Evolutionary conservation across 2,888 invertebrate species (phyloP).

Genomic region (Margaritifera margaritifera): DNA sequence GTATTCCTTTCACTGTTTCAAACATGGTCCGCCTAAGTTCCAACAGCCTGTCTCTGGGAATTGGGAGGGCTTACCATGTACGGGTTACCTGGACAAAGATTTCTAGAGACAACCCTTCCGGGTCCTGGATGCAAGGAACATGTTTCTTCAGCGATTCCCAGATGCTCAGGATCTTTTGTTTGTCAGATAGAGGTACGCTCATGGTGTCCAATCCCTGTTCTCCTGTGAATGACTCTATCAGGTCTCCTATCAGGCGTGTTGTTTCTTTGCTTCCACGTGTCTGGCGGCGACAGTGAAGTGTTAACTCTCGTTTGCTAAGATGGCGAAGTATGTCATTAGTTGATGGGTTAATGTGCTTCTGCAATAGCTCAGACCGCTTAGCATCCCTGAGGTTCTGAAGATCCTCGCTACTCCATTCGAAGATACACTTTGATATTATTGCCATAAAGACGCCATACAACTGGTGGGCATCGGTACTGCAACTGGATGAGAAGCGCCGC

Average conservation of each 20-base stretch:
- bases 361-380: slow-evolving; percentile 16
- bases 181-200: slow-evolving; percentile 30
- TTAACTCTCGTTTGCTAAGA: slow-evolving; percentile 25
- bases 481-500: slow-evolving; percentile 27
- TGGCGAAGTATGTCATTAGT: slow-evolving; percentile 3
- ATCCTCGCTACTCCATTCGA: slow-evolving; percentile 35
- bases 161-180: slow-evolving; percentile 8
- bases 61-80: too few relatives aligned
- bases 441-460: slow-evolving; percentile 44
- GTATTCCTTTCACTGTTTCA: too few relatives aligned
- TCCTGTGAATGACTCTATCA: slow-evolving; percentile 22
- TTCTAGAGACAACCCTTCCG: slow-evolving; percentile 6
- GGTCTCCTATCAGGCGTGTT: slow-evolving; percentile 13
- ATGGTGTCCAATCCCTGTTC: slow-evolving; percentile 28
- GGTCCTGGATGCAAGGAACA: slow-evolving; percentile 39
- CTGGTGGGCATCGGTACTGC: slow-evolving; percentile 38
- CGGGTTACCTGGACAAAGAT: too few relatives aligned
- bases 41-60: too few relatives aligned
- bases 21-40: too few relatives aligned
- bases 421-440: slow-evolving; percentile 30
- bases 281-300: slow-evolving; percentile 25
- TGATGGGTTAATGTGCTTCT: background rate
- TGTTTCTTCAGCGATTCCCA: slow-evolving; percentile 32
- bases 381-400: slow-evolving; percentile 17
- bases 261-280: slow-evolving; percentile 28